Evolutionary conservation across 2,888 invertebrate species (phyloP).

Genomic region (Pseudoips prasinana): DNA sequence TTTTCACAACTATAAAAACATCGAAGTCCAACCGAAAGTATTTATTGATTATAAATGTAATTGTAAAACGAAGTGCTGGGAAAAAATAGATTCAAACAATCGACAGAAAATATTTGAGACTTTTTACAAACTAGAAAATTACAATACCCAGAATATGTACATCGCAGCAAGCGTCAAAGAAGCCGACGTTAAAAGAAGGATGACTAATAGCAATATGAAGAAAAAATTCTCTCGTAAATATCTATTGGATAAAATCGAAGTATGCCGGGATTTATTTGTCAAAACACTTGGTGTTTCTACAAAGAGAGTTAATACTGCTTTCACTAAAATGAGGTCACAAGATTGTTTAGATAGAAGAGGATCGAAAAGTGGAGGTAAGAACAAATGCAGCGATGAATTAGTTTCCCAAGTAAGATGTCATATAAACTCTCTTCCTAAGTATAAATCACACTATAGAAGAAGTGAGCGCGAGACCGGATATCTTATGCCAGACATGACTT

Average conservation of each 20-base stretch:
- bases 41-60: constrained; percentile 10
- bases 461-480: constrained; percentile 12
- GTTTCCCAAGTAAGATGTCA: constrained; percentile 18
- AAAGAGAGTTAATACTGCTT: constrained; percentile 18
- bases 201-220: constrained; percentile 10
- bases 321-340: constrained; percentile 12
- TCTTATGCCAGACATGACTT: constrained; percentile 19
- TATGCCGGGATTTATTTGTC: constrained; percentile 19
- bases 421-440: constrained; percentile 16
- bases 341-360: constrained; percentile 17
- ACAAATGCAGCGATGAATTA: constrained; percentile 13
- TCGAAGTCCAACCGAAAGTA: constrained; percentile 10
- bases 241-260: constrained; percentile 11
- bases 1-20: constrained; percentile 14
- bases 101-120: constrained; percentile 9
- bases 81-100: constrained; percentile 7
- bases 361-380: constrained; percentile 16
- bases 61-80: constrained; percentile 6
- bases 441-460: constrained; percentile 13
- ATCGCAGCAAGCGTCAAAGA: constrained; percentile 10
- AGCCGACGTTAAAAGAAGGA: constrained; percentile 7
- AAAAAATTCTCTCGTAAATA: constrained; percentile 8
- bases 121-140: constrained; percentile 13
- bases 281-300: constrained; percentile 18
- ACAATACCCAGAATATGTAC: constrained; percentile 9